Conservation (phyloP, 2,888 invertebrate genomes). For the Brenthis daphne region DNA sequence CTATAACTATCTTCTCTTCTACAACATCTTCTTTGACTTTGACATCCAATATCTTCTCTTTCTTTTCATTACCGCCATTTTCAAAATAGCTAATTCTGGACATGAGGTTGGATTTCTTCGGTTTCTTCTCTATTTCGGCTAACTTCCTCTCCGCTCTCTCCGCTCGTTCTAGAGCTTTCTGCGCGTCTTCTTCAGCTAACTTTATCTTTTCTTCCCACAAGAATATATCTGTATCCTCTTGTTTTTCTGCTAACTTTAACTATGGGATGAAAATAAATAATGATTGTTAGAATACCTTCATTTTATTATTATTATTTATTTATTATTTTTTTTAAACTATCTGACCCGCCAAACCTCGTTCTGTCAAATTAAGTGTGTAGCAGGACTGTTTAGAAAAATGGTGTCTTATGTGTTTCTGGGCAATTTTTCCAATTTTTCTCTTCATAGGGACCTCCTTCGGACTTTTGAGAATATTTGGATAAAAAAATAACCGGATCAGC, state of each 20-base stretch:
- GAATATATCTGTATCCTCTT: conserved; percentile 85
- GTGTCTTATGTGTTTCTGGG: no score
- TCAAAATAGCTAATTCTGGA: conserved; percentile 73
- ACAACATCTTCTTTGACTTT: conserved; percentile 36
- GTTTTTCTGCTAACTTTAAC: conserved; percentile 84
- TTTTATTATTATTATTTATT: no score
- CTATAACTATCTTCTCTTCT: conserved; percentile 38
- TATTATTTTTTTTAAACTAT: no score
- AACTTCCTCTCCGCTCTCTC: conserved; percentile 71
- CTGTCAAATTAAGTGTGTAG: no score
- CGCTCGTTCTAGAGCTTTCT: conserved; percentile 83
- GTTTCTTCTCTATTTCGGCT: conserved; percentile 46
- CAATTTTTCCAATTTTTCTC: no score
- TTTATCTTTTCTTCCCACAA: conserved; percentile 86
- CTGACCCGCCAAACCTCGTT: no score
- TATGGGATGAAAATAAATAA: conserved; percentile 43
- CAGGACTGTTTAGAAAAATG: no score
- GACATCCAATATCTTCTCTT: conserved; percentile 40
- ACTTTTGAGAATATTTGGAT: no score
- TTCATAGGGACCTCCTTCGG: no score
- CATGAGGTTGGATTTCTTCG: conserved; percentile 58
- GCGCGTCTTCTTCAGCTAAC: conserved; percentile 86
- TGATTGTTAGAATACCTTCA: neutral
- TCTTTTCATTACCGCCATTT: conserved; percentile 54
- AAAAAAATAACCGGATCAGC: no score